Evolutionary conservation across 2,113 vertebrate genomes (phyloP), one percentile per base, ranked within the genome.

Genomic region (Lepus timidus): DNA sequence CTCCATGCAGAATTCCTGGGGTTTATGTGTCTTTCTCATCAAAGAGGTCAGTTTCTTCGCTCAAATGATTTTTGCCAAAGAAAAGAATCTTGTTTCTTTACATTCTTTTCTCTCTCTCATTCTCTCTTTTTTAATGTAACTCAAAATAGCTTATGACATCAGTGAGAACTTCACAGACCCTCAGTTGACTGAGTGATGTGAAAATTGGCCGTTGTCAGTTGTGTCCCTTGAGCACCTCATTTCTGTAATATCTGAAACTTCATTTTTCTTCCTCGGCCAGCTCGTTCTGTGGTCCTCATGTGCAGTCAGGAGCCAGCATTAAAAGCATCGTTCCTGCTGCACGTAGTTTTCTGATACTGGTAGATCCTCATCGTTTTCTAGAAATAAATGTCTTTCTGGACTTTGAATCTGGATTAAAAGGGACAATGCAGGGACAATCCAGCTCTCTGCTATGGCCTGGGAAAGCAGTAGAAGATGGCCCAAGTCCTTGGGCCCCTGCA

Each of bases 141-240:
- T 92, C 88, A 88, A 14, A 95, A 94, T 94, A 94, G 86, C 9
- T 91, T 44, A 71, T 85, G 51, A 68, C 33, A 82, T 88, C 96
- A 88, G 83, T 79, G 95, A 88, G 64, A 55, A 17, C 91, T 95
- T 76, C 95, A 36, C 71, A 92, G 78, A 93, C 51, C 61, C 81
- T 95, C 70, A 80, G 51, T 96, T 95, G 92, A 86, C 68, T 96
- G 96, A 97, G 86, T 96, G 94, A 97, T 83, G 51, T 86, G 91
- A 94, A 97, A 95, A 97, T 96, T 96, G 78, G 68, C 14, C 64
- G 74, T 86, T 97, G 88, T 97, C 93, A 92, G 70, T 31, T 78
- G 76, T 88, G 39, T 96, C 85, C 73, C 84, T 75, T 87, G 88
- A 93, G 76, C 65, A 83, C 82, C 83, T 93, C 78, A 96, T 95